These are phyloP conservation scores for Aspidapion aeneum DNA, from an alignment of 2,888 invertebrate species.

Conservation along the genomic window DNA sequence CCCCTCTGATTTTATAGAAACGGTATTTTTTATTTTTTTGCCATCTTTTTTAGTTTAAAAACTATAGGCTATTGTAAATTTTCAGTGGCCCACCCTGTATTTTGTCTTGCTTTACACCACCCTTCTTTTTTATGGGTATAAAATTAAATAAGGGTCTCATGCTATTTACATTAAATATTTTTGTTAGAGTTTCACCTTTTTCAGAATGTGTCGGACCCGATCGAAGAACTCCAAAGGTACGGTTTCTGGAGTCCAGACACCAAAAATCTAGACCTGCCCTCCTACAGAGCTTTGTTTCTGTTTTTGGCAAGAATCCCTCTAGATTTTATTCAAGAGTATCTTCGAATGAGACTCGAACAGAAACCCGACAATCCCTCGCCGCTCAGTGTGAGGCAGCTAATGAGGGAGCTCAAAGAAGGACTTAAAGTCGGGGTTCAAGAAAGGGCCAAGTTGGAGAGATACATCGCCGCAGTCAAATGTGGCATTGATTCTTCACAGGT, in stretches of 20 bases:
- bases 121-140: too few relatives aligned
- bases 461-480: constrained; percentile 17
- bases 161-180: too few relatives aligned
- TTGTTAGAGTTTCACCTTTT: background rate
- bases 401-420: constrained; percentile 80
- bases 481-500: constrained; percentile 10
- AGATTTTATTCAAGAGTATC: constrained; percentile 90
- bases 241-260: constrained; percentile 79
- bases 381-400: constrained; percentile 78
- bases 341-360: constrained; percentile 79
- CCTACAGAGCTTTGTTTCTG: constrained; percentile 80
- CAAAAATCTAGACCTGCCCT: constrained; percentile 73
- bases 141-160: too few relatives aligned
- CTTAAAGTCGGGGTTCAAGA: constrained; percentile 79
- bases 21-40: too few relatives aligned
- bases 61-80: too few relatives aligned
- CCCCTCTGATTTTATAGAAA: too few relatives aligned
- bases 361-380: constrained; percentile 80
- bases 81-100: too few relatives aligned
- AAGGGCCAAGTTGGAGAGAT: constrained; percentile 56
- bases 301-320: constrained; percentile 82
- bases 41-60: too few relatives aligned
- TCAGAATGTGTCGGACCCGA: background rate
- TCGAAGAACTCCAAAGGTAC: constrained; percentile 56
- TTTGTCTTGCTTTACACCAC: too few relatives aligned